These are phyloP conservation scores for Sarcophaga bullata DNA, from an alignment of 1,140 invertebrate genomes.

Conservation along the genomic window DNA sequence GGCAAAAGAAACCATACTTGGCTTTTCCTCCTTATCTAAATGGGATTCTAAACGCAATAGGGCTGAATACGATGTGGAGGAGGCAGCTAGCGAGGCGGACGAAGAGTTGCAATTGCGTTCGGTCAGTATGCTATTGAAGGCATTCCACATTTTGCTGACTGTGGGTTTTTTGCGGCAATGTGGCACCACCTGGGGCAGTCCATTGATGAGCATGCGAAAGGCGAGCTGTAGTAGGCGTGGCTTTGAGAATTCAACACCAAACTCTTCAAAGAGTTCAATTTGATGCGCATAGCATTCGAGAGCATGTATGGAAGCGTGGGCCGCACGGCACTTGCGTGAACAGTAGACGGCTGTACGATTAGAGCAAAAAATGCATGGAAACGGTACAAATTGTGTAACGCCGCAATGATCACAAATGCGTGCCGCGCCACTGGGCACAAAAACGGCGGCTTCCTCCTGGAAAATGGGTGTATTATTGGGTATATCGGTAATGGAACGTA, in stretches of 20 bases:
- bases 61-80: slow-evolving; percentile 53
- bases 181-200: slow-evolving; percentile 51
- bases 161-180: slow-evolving; percentile 56
- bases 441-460: slow-evolving; percentile 50
- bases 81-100: slow-evolving; percentile 47
- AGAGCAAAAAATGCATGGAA: slow-evolving; percentile 58
- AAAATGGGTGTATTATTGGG: slow-evolving; percentile 51
- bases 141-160: slow-evolving; percentile 53
- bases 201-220: slow-evolving; percentile 53
- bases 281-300: slow-evolving; percentile 55
- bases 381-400: slow-evolving; percentile 54
- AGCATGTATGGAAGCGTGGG: slow-evolving; percentile 54
- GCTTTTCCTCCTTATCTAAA: slow-evolving; percentile 45
- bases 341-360: slow-evolving; percentile 56
- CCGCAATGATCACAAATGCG: slow-evolving; percentile 55
- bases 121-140: slow-evolving; percentile 51
- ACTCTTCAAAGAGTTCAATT: slow-evolving; percentile 55
- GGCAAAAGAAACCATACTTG: slow-evolving; percentile 49
- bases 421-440: slow-evolving; percentile 53
- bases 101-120: slow-evolving; percentile 53
- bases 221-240: slow-evolving; percentile 54
- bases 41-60: slow-evolving; percentile 49
- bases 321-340: slow-evolving; percentile 53
- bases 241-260: slow-evolving; percentile 51
- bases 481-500: slow-evolving; percentile 49